These are phyloP conservation scores for Axis porcinus DNA, from an alignment of 2,113 vertebrate genomes.

Conservation along the genomic window DNA sequence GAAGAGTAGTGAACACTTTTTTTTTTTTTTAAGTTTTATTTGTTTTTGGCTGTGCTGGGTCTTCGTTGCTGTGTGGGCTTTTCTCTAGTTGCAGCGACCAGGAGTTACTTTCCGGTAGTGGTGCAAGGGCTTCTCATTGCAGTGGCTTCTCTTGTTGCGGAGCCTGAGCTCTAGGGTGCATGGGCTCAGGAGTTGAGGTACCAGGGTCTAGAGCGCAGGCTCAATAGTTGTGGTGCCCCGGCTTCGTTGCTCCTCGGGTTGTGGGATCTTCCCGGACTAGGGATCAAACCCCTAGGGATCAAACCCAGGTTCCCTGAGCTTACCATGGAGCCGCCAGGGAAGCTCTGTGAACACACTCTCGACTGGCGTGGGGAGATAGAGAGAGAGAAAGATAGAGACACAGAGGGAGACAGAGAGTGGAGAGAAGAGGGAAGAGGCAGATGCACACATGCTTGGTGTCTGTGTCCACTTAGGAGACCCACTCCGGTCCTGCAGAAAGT, in stretches of 20 bases:
- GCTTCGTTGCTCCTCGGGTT: background rate
- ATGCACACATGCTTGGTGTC: fast-evolving
- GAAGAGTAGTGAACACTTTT: background rate
- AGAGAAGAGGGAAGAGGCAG: no score
- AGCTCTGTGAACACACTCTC: background rate
- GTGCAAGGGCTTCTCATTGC: background rate
- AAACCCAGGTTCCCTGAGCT: background rate
- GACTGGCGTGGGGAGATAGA: background rate
- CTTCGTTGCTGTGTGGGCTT: background rate
- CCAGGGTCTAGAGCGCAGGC: background rate
- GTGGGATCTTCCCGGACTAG: background rate
- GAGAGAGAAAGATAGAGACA: background rate
- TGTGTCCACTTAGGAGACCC: background rate
- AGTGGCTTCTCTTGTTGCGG: background rate
- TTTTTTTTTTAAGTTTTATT: background rate
- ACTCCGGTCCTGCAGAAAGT: fast-evolving
- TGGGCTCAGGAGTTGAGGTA: fast-evolving
- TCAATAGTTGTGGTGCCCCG: fast-evolving
- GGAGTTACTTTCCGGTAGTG: background rate
- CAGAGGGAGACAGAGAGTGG: background rate
- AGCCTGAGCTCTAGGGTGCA: background rate
- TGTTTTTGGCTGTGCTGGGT: background rate
- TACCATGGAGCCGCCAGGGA: background rate
- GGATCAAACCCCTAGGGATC: background rate
- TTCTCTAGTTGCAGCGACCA: background rate